Evolutionary conservation across 2,113 vertebrate species (phyloP), one percentile per base, ranked within the genome.

Genomic region (Excalfactoria chinensis): DNA sequence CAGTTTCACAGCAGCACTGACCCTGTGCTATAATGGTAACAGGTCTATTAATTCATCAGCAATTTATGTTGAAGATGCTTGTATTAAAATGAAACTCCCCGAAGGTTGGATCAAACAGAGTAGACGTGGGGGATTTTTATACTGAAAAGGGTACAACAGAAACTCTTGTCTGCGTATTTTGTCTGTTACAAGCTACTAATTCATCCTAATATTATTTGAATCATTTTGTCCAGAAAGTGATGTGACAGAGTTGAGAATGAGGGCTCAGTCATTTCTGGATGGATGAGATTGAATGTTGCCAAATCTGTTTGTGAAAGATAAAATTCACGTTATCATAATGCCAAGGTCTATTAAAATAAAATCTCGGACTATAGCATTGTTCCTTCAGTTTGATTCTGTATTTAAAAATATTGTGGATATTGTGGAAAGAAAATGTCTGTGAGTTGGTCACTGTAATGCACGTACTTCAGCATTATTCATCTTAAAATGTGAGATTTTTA

Each of bases 311-410:
- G 63, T 40, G 46, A 62, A 89, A 93, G 87, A 64, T 60, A 87
- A 79, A 94, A 91, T 66, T 77, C 13, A 63, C 85, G 72, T 64
- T 58, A 59, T 58, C 64, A 12, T 66, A 84, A 68, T 78, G 78
- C 71, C 79, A 81, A 93, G 37, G 51, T 89, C 66, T 62, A 46
- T 86, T 93, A 88, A 88, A 94, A 80, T 83, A 76, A 77, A 89
- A 84, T 51, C 68, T 64, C 78, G 75, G 90, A n/a, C 74, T 80
- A 77, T 20, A 18, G 23, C 30, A 59, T n/a, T 70, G 28, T 37
- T 87, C 56, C 80, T 91, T 87, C 72, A 68, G 40, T 86, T 88
- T 66, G 71, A 84, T 74, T 77, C 23, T 48, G 18, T 35, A 37
- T 48, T 91, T 85, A 86, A 44, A 96, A 89, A 58, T 78, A 84